phyloP scores from a whole-genome alignment of 1,140 invertebrate genomes.

The Ceratosolen fusciceps region DNA sequence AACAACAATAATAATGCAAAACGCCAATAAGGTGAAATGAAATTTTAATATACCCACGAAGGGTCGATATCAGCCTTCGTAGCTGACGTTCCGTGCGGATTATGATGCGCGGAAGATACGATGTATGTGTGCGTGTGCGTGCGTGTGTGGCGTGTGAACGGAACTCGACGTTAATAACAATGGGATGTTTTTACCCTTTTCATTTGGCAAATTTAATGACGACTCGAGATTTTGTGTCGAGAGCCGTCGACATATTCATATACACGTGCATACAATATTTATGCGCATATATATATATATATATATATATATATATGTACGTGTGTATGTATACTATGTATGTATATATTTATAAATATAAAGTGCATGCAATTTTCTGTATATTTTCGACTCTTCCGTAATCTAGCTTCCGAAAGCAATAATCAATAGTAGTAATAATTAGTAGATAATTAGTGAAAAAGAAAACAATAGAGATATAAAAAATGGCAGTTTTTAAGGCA shows the following conservation, averaged over 20 bases:
- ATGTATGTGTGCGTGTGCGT: neutral
- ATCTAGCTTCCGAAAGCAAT: conserved; percentile 52
- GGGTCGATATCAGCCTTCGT: conserved; percentile 16
- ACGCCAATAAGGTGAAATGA: conserved; percentile 36
- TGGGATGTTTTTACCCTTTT: conserved; percentile 45
- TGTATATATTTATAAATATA: conserved; percentile 48
- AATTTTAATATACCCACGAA: conserved; percentile 38
- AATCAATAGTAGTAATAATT: conserved; percentile 52
- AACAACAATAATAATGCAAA: conserved; percentile 27
- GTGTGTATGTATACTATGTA: conserved; percentile 13
- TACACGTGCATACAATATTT: conserved; percentile 31
- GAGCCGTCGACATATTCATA: conserved; percentile 48
- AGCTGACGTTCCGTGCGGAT: conserved; percentile 8
- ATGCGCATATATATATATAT: conserved; percentile 13
- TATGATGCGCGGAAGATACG: conserved; percentile 19
- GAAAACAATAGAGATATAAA: conserved; percentile 31
- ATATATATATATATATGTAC: neutral
- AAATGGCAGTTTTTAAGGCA: conserved; percentile 44
- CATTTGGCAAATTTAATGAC: conserved; percentile 35
- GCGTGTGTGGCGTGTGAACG: conserved; percentile 40
- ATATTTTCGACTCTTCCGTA: conserved; percentile 52
- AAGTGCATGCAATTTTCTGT: conserved; percentile 51
- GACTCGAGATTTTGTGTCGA: conserved; percentile 46
- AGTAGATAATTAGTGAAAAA: conserved; percentile 46
- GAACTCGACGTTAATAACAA: conserved; percentile 42